Conservation (phyloP, 2,888 invertebrate species). For the Microctonus brassicae region DNA sequence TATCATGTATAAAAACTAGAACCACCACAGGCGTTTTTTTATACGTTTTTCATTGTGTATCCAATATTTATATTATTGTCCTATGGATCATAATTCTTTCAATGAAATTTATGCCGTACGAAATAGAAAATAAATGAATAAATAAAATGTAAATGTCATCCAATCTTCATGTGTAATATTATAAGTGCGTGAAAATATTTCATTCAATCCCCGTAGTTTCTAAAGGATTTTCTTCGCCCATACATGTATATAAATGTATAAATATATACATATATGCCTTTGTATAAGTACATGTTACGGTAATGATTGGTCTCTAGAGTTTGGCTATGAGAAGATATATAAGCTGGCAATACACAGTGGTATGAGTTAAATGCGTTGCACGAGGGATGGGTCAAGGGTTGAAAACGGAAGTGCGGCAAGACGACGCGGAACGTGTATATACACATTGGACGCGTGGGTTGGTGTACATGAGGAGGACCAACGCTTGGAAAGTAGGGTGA, state of each 20-base stretch:
- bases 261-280: too few relatives aligned
- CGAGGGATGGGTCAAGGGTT: slow-evolving; percentile 58
- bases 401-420: slow-evolving; percentile 63
- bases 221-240: slow-evolving; percentile 30
- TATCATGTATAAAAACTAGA: not conserved
- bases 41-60: not conserved
- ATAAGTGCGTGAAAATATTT: too few relatives aligned
- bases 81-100: too few relatives aligned
- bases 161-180: too few relatives aligned
- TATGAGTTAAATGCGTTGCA: slow-evolving; percentile 26
- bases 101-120: too few relatives aligned
- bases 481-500: not conserved
- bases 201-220: slow-evolving; percentile 8
- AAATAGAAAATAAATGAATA: too few relatives aligned
- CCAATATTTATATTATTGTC: not conserved
- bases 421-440: slow-evolving; percentile 47
- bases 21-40: not conserved
- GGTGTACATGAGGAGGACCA: not conserved
- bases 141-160: too few relatives aligned
- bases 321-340: slow-evolving; percentile 57
- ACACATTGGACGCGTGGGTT: slow-evolving; percentile 33
- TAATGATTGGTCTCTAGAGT: slow-evolving; percentile 45
- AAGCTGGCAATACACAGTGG: not conserved
- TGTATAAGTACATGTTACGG: not conserved
- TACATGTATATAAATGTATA: too few relatives aligned